Conservation (phyloP, 1,140 invertebrate species). For the Octopus bimaculoides region DNA sequence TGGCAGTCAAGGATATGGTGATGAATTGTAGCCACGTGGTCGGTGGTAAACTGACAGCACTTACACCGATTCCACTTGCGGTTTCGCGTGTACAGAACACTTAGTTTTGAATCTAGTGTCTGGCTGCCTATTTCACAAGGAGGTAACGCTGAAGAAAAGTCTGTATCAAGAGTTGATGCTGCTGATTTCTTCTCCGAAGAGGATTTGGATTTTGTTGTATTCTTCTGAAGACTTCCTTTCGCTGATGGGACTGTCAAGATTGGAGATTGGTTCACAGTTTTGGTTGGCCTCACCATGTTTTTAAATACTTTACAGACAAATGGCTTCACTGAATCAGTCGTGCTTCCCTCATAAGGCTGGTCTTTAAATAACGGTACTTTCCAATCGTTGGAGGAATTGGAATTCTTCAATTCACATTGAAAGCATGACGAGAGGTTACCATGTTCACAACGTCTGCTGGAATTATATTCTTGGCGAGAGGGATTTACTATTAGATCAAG, state of each 20-base stretch:
- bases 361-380: not conserved
- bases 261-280: not conserved
- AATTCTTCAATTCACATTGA: not conserved
- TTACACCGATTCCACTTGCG: conserved; percentile 19
- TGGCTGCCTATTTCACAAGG: conserved; percentile 21
- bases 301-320: conserved; percentile 1
- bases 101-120: conserved; percentile 24
- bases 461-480: not conserved
- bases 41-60: conserved; percentile 30
- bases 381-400: not conserved
- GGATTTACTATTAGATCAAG: not conserved
- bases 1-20: conserved; percentile 32
- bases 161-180: not conserved
- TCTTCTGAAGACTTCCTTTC: not conserved
- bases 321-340: not conserved
- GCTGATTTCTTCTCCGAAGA: not conserved
- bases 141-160: no score
- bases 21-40: conserved; percentile 27
- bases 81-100: conserved; percentile 20
- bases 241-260: conserved; percentile 2
- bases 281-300: conserved; percentile 4
- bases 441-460: not conserved
- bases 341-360: not conserved
- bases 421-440: not conserved
- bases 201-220: not conserved